Base-by-base conservation (phyloP, 2,113 vertebrate species). In the Saccopteryx leptura region DNA sequence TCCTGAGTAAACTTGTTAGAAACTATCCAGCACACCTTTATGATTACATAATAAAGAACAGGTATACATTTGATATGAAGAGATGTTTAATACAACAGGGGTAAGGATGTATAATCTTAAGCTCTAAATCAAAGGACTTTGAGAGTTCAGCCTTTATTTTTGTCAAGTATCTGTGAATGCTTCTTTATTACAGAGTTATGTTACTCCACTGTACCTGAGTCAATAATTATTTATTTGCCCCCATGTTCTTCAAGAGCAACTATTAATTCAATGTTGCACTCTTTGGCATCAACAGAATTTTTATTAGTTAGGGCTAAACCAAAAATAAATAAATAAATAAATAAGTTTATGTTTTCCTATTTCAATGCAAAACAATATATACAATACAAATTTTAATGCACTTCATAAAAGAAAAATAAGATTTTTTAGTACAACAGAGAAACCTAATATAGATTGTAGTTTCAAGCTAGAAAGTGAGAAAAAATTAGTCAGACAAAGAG, bases 101-200 rank as follows among this genome's bases (percentile, higher is more conserved):
- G 4, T 72, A 79, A 63, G 2, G 11, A 63, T 58, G 14, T 18
- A 56, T 18, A n/a, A 2, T 50, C 54, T 82, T 74, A 61, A 83
- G n/a, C 13, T 68, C 28, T 66, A 83, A 79, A 39, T 33, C 81
- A 88, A 83, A 93, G 21, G 7, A 5, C 19, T 68, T 75, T 78
- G 39, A 93, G 24, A 91, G 11, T 63, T 91, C 66, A 31, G 46
- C 17, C 39, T 89, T 58, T 76, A 71, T 48, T 86, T 93, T 65
- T 89, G 76, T 75, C 58, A 81, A 9, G 23, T 72, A 12, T 24
- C 58, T 61, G 1, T 9, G 9, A 91, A 33, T 83, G 6, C 2
- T 66, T 63, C 50, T 88, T 52, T 61, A 68, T 66, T 52, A 66
- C 19, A 82, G 17, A 81, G 15, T 31, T 24, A 65, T 92, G 26